phyloP scores from a whole-genome alignment of 2,888 invertebrate species.

The Andrena camellia region DNA sequence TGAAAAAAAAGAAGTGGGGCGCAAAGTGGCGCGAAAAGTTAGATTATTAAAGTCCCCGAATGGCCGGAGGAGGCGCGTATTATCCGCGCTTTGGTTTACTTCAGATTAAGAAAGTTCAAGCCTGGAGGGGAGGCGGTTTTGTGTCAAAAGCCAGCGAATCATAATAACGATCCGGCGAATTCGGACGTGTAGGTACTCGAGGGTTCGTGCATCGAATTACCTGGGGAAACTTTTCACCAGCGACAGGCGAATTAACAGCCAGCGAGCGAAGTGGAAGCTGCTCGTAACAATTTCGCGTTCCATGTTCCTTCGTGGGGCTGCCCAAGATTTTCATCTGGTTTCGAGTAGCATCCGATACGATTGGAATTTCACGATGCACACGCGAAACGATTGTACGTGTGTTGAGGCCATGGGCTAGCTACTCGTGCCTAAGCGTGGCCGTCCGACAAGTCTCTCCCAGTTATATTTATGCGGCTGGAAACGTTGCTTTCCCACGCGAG shows the following conservation, averaged over 20 bases:
- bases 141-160: constrained; percentile 47
- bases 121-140: constrained; percentile 19
- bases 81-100: constrained; percentile 63
- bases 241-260: constrained; percentile 36
- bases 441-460: constrained; percentile 28
- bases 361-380: neutral
- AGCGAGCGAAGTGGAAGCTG: constrained; percentile 5
- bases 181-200: constrained; percentile 30
- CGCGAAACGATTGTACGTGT: neutral
- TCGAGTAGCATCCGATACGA: neutral
- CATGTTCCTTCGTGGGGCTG: neutral
- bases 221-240: neutral
- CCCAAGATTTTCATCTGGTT: neutral
- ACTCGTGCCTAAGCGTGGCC: neutral
- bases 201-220: constrained; percentile 14
- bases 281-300: neutral
- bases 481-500: constrained; percentile 73
- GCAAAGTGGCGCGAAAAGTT: constrained; percentile 60
- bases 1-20: constrained; percentile 44
- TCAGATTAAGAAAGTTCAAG: constrained; percentile 70
- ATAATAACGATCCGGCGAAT: constrained; percentile 50
- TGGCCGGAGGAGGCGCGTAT: constrained; percentile 50
- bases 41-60: constrained; percentile 67
- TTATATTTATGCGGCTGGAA: constrained; percentile 66
- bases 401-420: neutral